Conservation (phyloP, 2,888 invertebrate species). For the Drosophila pseudotakahashii region DNA sequence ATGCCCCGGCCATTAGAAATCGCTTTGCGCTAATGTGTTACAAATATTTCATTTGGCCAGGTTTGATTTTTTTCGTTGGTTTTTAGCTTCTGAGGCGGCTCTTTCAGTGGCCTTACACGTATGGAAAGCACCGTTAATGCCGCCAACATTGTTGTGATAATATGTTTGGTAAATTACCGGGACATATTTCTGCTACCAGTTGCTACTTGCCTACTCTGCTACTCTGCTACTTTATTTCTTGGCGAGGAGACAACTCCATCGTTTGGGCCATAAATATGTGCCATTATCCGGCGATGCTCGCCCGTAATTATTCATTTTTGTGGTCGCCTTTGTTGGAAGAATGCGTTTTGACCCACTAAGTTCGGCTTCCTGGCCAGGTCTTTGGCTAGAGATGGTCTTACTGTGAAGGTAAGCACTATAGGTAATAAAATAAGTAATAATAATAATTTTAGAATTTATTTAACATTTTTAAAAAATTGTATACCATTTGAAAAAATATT, state of each 20-base stretch:
- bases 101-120: slow-evolving; percentile 49
- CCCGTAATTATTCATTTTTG: slow-evolving; percentile 76
- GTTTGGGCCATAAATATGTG: slow-evolving; percentile 63
- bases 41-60: slow-evolving; percentile 69
- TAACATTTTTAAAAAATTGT: too few species aligned
- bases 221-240: slow-evolving; percentile 19
- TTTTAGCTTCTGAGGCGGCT: slow-evolving; percentile 17
- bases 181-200: slow-evolving; percentile 60
- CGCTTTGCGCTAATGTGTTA: slow-evolving; percentile 77
- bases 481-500: too few species aligned
- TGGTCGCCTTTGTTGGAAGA: slow-evolving; percentile 53
- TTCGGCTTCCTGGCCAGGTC: slow-evolving; percentile 1
- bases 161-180: slow-evolving; percentile 72
- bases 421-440: too few species aligned
- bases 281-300: slow-evolving; percentile 49
- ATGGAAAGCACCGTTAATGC: slow-evolving; percentile 75
- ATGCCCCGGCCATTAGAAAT: slow-evolving; percentile 71
- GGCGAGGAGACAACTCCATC: slow-evolving; percentile 63
- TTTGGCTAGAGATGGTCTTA: not conserved
- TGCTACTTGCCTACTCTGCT: slow-evolving; percentile 17
- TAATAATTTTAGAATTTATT: too few species aligned
- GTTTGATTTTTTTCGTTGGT: slow-evolving; percentile 3
- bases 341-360: slow-evolving; percentile 67
- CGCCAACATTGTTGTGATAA: slow-evolving; percentile 74
- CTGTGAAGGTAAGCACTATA: not conserved